Percentiles rank a stretch among this genome's conserved stretches.
Evolutionary conservation across 2,113 vertebrate genomes (phyloP).

Genomic region (cat (Felis catus)): F.catus_Fca126_mat1.0 CM031412.1:199856001-199856500

Average conservation of each 20-base stretch:
- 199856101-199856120: not conserved
- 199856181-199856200: not conserved
- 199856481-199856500: slow-evolving; percentile 70
- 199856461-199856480: slow-evolving; percentile 50
- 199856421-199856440: not conserved
- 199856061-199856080: not conserved
- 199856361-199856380: not conserved
- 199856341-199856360: not conserved
- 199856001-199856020: not conserved
- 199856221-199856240: not conserved
- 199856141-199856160: not conserved
- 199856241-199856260: not conserved
- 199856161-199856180: not conserved
- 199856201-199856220: not conserved
- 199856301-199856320: not conserved
- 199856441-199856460: not conserved
- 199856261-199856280: not conserved
- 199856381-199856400: not conserved
- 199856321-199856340: not conserved
- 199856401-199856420: not conserved
- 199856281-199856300: not conserved
- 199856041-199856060: not conserved
- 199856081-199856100: not conserved
- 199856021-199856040: not conserved
- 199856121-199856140: not conserved